phyloP scores from a whole-genome alignment of 1,140 invertebrate genomes.

The Sitophilus oryzae region DNA sequence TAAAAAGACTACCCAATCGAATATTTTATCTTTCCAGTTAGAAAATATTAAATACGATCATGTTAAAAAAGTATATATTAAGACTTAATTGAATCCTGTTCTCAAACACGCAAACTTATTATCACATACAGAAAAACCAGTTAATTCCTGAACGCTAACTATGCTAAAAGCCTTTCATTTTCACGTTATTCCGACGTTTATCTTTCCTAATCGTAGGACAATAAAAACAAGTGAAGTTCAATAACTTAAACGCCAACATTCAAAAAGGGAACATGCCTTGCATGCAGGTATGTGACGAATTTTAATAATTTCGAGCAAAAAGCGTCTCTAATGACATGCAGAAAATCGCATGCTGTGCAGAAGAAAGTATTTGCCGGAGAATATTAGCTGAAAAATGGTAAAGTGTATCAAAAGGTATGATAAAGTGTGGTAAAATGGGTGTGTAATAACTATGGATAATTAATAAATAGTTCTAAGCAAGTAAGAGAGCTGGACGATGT shows the following conservation, averaged over 20 bases:
- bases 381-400: neutral
- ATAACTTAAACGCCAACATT: neutral
- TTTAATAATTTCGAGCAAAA: neutral
- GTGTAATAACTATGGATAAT: neutral
- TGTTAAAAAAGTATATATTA: too few relatives aligned
- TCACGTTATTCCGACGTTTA: too few relatives aligned
- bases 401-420: neutral
- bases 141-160: too few relatives aligned
- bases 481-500: neutral
- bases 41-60: too few relatives aligned
- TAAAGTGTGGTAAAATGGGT: neutral
- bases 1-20: too few relatives aligned
- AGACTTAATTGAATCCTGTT: too few relatives aligned
- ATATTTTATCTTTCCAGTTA: too few relatives aligned
- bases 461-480: neutral
- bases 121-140: too few relatives aligned
- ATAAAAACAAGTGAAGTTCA: too few relatives aligned
- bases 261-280: neutral
- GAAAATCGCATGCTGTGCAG: neutral
- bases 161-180: too few relatives aligned
- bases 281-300: neutral
- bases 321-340: neutral
- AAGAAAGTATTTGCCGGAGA: neutral
- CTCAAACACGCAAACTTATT: too few relatives aligned
- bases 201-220: too few relatives aligned